phyloP scores from a whole-genome alignment of 2,888 invertebrate genomes.

The Zygaena filipendulae region DNA sequence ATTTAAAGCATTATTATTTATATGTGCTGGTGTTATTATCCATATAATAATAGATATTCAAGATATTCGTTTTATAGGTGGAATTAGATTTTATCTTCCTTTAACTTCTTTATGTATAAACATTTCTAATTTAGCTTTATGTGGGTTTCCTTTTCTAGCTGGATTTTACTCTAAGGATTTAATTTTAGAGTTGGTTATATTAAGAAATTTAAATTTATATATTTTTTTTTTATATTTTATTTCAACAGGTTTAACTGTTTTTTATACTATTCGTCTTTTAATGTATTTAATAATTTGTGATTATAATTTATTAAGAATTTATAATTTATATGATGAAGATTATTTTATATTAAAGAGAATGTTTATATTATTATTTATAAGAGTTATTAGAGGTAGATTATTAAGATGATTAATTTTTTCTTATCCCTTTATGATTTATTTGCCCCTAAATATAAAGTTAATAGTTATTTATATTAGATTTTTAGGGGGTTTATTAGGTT shows the following conservation, averaged over 20 bases:
- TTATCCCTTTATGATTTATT: conserved; percentile 61
- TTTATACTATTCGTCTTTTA: conserved; percentile 65
- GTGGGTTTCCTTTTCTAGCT: conserved; percentile 72
- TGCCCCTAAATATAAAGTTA: conserved; percentile 58
- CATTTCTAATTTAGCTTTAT: conserved; percentile 70
- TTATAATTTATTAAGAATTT: conserved; percentile 53
- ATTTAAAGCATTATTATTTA: conserved; percentile 81
- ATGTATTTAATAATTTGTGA: conserved; percentile 63
- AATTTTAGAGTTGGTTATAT: conserved; percentile 67
- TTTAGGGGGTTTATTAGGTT: conserved; percentile 42
- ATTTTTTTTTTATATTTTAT: conserved; percentile 65
- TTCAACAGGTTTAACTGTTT: conserved; percentile 68
- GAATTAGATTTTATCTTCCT: conserved; percentile 54
- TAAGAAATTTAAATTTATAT: conserved; percentile 62
- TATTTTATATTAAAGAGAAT: conserved; percentile 58
- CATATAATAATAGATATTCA: conserved; percentile 71
- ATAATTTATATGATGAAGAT: conserved; percentile 59
- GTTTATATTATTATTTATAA: conserved; percentile 55
- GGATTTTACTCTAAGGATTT: conserved; percentile 75
- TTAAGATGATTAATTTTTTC: conserved; percentile 67
- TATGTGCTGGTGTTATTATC: conserved; percentile 77
- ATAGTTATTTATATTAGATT: conserved; percentile 62
- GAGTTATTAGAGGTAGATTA: conserved; percentile 61
- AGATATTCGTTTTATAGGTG: conserved; percentile 74
- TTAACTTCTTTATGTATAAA: conserved; percentile 64